Conservation (phyloP, 2,888 invertebrate species). For the Junonia oenone region DNA sequence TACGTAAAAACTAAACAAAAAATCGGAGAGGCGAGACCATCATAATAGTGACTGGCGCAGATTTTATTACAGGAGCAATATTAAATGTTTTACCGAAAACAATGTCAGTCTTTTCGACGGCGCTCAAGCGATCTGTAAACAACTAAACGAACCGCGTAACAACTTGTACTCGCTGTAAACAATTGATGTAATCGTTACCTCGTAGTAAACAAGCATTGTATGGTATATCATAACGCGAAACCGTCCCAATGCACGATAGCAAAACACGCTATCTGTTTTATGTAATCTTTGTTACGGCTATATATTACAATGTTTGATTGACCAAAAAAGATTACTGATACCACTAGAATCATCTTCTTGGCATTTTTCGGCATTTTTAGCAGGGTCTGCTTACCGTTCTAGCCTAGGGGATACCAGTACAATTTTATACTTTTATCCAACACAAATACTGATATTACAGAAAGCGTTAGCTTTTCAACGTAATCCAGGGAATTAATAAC, state of each 20-base stretch:
- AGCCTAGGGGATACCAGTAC: no score
- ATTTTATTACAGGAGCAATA: neutral
- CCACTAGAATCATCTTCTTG: no score
- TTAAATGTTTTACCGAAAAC: neutral
- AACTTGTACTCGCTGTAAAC: conserved; percentile 35
- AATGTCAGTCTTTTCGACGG: neutral
- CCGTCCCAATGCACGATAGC: neutral
- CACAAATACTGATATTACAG: no score
- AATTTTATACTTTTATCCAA: neutral
- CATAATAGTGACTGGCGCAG: conserved; percentile 1
- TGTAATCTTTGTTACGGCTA: conserved; percentile 1
- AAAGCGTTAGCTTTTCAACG: no score
- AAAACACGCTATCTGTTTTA: conserved; percentile 5
- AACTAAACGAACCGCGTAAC: conserved; percentile 36
- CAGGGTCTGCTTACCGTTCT: no score
- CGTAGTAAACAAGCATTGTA: conserved; percentile 24
- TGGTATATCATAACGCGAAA: conserved; percentile 8
- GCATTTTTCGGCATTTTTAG: no score
- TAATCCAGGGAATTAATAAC: no score
- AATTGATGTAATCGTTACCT: conserved; percentile 29
- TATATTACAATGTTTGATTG: neutral
- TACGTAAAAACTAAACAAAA: neutral
- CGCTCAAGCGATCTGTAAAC: conserved; percentile 18
- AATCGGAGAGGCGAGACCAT: neutral
- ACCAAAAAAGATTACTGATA: no score